Percentiles rank a stretch among this genome's conserved stretches.
Conservation (phyloP, 2,113 vertebrate species). For the Phalacrocorax pelagicus region DNA sequence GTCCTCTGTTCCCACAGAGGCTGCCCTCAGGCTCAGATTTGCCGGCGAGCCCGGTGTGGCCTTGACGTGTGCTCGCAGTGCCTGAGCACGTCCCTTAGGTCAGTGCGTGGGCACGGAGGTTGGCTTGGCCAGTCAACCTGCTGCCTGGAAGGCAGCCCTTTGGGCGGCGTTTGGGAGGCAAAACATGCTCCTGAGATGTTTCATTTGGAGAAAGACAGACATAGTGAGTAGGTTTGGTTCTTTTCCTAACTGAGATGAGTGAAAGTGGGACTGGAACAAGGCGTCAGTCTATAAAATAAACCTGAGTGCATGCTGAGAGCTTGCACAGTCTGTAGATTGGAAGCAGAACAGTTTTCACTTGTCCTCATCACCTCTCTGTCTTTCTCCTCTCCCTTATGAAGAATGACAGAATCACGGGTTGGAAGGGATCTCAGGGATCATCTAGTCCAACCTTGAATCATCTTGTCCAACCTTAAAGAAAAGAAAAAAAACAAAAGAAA, state of each 20-base stretch:
- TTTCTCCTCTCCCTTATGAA: neutral
- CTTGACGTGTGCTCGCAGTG: fast-evolving
- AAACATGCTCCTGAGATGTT: neutral
- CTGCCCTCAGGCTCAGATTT: neutral
- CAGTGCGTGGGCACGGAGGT: neutral
- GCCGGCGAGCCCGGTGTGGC: fast-evolving
- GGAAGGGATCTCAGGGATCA: too few species aligned
- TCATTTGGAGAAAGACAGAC: neutral
- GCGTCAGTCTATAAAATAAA: neutral
- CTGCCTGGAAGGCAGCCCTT: neutral
- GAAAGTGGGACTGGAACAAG: neutral
- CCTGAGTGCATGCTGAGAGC: neutral
- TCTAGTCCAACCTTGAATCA: too few species aligned
- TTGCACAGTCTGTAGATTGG: neutral
- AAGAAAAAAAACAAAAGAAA: too few species aligned
- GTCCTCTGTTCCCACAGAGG: neutral
- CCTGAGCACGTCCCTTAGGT: neutral
- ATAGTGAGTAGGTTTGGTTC: neutral
- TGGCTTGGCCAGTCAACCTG: neutral
- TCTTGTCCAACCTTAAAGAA: too few species aligned
- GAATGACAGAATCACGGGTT: too few species aligned
- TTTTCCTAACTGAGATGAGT: neutral
- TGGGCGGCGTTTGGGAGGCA: neutral
- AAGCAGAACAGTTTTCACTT: neutral
- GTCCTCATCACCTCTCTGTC: neutral